Percentiles rank a stretch among this genome's conserved stretches.
Conservation (phyloP, 2,113 vertebrate species). For the Puntigrus tetrazona region DNA sequence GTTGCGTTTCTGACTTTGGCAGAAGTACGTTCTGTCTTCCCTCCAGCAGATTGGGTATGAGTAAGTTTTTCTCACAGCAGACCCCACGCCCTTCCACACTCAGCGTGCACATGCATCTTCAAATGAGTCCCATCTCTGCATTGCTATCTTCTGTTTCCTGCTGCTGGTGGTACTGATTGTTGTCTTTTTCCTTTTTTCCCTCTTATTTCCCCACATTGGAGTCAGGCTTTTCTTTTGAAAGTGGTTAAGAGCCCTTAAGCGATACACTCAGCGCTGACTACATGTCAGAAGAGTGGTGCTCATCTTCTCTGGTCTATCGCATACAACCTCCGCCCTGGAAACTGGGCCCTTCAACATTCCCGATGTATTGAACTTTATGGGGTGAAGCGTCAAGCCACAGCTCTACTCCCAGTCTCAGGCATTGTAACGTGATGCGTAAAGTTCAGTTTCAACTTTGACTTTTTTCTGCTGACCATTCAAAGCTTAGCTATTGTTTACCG, state of each 20-base stretch:
- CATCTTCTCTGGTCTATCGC: conserved; percentile 6
- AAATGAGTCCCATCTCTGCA: conserved; percentile 32
- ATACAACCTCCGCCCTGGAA: conserved; percentile 18
- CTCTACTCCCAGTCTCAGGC: neutral
- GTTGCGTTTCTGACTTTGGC: conserved; percentile 62
- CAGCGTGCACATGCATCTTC: conserved; percentile 42
- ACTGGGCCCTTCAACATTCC: conserved; percentile 12
- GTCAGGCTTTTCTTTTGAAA: conserved; percentile 25
- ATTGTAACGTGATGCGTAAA: neutral
- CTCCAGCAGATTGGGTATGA: conserved; percentile 69
- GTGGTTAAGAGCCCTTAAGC: conserved; percentile 30
- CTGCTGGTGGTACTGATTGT: conserved; percentile 20
- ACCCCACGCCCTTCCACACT: conserved; percentile 41
- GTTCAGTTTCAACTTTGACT: neutral
- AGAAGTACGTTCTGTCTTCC: conserved; percentile 59
- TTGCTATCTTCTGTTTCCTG: conserved; percentile 40
- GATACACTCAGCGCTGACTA: conserved; percentile 12
- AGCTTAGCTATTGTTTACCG: neutral
- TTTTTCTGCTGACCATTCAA: conserved; percentile 4
- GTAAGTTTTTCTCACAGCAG: conserved; percentile 63
- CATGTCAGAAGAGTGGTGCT: conserved; percentile 18
- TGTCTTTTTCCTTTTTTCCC: conserved; percentile 21
- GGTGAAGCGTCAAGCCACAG: neutral
- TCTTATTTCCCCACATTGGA: conserved; percentile 2
- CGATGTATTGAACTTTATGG: neutral